phyloP scores from a whole-genome alignment of 2,888 invertebrate genomes.

The Eupsilia transversa region DNA sequence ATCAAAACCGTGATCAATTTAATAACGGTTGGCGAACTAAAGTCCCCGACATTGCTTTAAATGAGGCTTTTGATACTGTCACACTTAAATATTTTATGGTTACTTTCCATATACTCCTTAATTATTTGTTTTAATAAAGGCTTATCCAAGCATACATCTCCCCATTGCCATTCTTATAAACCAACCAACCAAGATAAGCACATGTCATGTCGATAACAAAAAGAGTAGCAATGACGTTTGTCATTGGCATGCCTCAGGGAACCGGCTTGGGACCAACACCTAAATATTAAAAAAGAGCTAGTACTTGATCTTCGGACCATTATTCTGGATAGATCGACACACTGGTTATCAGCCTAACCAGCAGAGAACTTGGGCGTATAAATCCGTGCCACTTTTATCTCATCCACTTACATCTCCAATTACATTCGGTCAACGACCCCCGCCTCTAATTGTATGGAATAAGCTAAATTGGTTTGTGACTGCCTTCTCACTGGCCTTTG shows the following conservation, averaged over 20 bases:
- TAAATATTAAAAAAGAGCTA: neutral
- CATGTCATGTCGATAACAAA: neutral
- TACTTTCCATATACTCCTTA: neutral
- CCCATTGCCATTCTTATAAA: neutral
- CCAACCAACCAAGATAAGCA: neutral
- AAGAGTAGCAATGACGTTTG: neutral
- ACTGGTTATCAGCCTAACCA: neutral
- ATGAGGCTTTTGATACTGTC: constrained; percentile 31
- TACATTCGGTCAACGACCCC: constrained; percentile 72
- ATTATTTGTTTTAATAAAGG: neutral
- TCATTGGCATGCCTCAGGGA: constrained; percentile 19
- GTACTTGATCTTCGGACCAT: too few relatives aligned
- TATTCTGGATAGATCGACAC: neutral
- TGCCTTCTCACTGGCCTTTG: constrained; percentile 45
- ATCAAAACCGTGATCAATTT: constrained; percentile 21
- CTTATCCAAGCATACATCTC: neutral
- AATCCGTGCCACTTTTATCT: constrained; percentile 60
- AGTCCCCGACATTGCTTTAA: neutral
- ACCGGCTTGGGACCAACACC: neutral
- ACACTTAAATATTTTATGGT: neutral
- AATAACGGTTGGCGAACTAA: constrained; percentile 5
- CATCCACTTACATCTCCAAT: constrained; percentile 66
- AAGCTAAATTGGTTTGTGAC: constrained; percentile 74
- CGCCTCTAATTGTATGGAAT: constrained; percentile 73
- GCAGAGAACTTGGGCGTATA: constrained; percentile 30